Evolutionary conservation across 2,797 vertebrate species (phyloP).

Genomic region (Rhyacichthys aspro): DNA sequence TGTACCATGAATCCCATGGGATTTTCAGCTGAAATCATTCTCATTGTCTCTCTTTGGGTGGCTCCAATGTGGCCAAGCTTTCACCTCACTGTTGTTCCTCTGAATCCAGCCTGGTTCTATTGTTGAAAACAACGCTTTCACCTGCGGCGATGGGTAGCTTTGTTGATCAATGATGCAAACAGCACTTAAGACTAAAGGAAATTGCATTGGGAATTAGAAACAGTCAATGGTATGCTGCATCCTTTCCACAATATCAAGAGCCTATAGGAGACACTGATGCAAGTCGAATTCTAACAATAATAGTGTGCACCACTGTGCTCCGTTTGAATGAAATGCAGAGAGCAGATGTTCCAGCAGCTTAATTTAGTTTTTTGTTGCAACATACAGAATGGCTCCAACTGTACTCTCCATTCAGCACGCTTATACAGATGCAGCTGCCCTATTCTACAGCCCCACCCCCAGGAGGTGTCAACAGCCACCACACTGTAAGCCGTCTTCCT

Average conservation of each 20-base stretch:
- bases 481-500: slow-evolving; percentile 48
- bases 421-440: slow-evolving; percentile 48
- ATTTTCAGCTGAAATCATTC: slow-evolving; percentile 24
- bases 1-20: slow-evolving; percentile 51
- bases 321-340: slow-evolving; percentile 25
- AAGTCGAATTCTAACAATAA: slow-evolving; percentile 19
- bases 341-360: slow-evolving; percentile 32
- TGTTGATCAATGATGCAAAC: slow-evolving; percentile 62
- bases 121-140: slow-evolving; percentile 65
- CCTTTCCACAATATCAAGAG: slow-evolving; percentile 31
- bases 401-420: slow-evolving; percentile 42
- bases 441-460: slow-evolving; percentile 22
- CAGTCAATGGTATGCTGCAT: too few relatives aligned
- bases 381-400: slow-evolving; percentile 33
- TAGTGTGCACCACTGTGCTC: slow-evolving; percentile 12
- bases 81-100: slow-evolving; percentile 66
- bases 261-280: slow-evolving; percentile 40
- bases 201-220: slow-evolving; percentile 61
- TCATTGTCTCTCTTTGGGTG: slow-evolving; percentile 23
- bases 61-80: slow-evolving; percentile 53
- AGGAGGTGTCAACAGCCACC: slow-evolving; percentile 51
- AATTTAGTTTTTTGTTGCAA: slow-evolving; percentile 48
- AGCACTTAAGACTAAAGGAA: slow-evolving; percentile 47
- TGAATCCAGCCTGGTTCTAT: slow-evolving; percentile 28
- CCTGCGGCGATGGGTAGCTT: slow-evolving; percentile 63